A percentile compares a stretch with the other conserved stretches of the same genome.
Conservation (phyloP, 2,113 vertebrate species). For the Columbina picui region DNA sequence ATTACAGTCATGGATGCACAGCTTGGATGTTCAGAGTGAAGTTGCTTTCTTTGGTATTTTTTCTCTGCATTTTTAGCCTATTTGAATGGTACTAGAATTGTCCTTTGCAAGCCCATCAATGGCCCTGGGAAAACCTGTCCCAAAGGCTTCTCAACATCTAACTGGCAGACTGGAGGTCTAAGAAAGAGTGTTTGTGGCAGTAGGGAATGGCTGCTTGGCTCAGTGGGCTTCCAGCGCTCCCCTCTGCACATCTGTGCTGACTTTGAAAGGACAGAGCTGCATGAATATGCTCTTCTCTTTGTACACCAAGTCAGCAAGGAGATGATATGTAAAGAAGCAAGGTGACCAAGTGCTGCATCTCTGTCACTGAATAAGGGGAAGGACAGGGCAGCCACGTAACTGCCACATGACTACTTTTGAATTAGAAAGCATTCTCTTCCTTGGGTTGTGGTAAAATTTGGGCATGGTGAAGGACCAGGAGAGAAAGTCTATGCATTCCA, state of each 20-base stretch:
- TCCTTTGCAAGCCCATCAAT: not conserved
- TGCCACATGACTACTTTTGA: not conserved
- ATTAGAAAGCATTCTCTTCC: not conserved
- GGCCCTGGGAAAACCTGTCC: not conserved
- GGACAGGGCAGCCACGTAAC: rapidly evolving
- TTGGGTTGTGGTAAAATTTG: rapidly evolving
- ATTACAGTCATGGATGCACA: not conserved
- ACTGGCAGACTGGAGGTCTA: not conserved
- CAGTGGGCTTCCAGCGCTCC: not conserved
- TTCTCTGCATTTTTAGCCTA: not conserved
- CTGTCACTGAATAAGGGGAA: not conserved
- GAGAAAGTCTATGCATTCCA: not conserved
- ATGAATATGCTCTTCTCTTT: not conserved
- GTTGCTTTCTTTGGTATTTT: not conserved
- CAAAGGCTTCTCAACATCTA: not conserved
- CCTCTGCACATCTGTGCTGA: not conserved
- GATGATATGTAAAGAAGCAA: rapidly evolving
- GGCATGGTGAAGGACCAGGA: not conserved
- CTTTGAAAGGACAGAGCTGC: not conserved
- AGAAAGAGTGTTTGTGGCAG: not conserved
- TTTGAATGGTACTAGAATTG: rapidly evolving
- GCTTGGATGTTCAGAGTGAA: not conserved
- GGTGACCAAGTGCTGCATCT: not conserved
- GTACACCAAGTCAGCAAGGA: not conserved
- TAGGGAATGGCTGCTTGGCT: not conserved